Base-by-base conservation (phyloP, 1,140 invertebrate genomes). In the Telenomus remus region DNA sequence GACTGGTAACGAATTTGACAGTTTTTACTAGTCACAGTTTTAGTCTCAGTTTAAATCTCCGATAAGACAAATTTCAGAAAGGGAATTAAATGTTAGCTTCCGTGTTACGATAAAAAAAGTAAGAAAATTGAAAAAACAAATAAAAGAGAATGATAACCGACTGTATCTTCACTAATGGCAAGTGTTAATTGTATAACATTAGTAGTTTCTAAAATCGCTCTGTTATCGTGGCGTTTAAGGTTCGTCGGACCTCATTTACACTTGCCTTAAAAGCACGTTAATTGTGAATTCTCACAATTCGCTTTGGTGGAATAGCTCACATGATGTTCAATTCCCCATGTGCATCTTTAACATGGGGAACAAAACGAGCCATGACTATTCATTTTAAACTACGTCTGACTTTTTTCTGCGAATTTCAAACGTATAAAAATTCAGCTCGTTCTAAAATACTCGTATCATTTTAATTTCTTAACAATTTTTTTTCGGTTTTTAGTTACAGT, bases 101-200 rank as follows among this genome's bases (percentile, higher is more conserved):
- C 37, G 33, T 10, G 13, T 55, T 35, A 51, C 8, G n/a, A 39
- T 10, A 9, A 39, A 39, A n/a, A 33, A 69, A 69, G 46, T 43
- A 54, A 53, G 49, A 55, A 74, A 70, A 49, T n/a, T n/a, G n/a
- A n/a, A n/a, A 3, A 39, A n/a, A 11, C 43, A 13, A 2, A 12
- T 13, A 44, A 12, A 44, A 44, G 3, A 7, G 13, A 12, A 12
- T 14, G 46, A 51, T 35, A 3, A 71, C n/a, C 14, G 39, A 48
- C 27, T 16, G 39, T 57, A 39, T 49, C 44, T 55, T 53, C 16
- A 8, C 15, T 37, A 33, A 14, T 43, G 46, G 42, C 48, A 65
- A 64, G 13, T 33, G 50, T 59, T 72, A 65, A 59, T 72, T 59
- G 59, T 59, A 65, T 65, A 59, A 59, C 51, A 72, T 72, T 63